Evolutionary conservation across 2,797 vertebrate species (phyloP).

Genomic region (Psittacula derbiana): DNA sequence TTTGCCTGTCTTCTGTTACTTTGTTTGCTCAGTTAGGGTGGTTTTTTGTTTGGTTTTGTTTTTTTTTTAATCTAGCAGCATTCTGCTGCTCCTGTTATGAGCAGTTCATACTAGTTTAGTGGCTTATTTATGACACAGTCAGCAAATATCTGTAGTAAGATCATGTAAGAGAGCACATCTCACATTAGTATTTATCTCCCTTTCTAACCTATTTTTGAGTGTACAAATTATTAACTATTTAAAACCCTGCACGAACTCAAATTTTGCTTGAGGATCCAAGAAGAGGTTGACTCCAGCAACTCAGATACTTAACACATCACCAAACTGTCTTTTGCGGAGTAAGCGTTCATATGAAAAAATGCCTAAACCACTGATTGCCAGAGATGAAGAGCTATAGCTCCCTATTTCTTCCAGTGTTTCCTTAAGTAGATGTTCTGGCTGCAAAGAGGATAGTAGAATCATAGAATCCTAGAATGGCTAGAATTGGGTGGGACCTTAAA

Average conservation of each 20-base stretch:
- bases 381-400: neutral
- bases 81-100: neutral
- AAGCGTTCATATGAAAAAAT: neutral
- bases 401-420: neutral
- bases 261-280: neutral
- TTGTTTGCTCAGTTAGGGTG: neutral
- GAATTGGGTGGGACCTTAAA: neutral
- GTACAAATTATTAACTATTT: neutral
- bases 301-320: neutral
- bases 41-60: neutral
- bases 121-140: neutral
- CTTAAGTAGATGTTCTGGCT: neutral
- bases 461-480: neutral
- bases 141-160: neutral
- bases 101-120: neutral
- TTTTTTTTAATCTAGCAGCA: neutral
- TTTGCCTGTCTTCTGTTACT: neutral
- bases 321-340: neutral
- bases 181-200: neutral
- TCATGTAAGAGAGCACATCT: neutral
- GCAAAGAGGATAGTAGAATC: neutral
- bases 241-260: neutral
- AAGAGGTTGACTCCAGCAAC: neutral
- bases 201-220: neutral
- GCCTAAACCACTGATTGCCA: neutral